These are phyloP conservation scores for Prietella phreatophila DNA, from an alignment of 2,113 vertebrate species.

Conservation along the genomic window DNA sequence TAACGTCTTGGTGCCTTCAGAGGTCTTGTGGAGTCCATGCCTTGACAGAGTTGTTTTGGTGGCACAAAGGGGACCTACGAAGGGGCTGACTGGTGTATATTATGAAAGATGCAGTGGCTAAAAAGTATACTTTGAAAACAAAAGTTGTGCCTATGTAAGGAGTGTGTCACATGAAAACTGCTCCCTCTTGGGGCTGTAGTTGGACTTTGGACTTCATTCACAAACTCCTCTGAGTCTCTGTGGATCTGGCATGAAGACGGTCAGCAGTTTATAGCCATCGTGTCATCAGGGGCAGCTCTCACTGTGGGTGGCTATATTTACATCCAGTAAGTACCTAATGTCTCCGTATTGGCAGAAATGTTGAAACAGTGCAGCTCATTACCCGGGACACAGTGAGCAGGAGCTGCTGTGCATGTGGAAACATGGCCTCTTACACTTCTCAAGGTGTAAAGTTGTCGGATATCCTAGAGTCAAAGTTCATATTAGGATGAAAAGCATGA, in stretches of 20 bases:
- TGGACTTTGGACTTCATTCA: conserved; percentile 47
- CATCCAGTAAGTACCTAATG: conserved; percentile 58
- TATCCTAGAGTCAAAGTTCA: neutral
- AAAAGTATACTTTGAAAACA: neutral
- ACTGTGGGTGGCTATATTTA: conserved; percentile 73
- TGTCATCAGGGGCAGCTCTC: conserved; percentile 54
- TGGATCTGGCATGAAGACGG: conserved; percentile 45
- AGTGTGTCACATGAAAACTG: neutral
- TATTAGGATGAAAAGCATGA: neutral
- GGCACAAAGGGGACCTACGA: too few relatives aligned
- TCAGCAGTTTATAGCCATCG: conserved; percentile 51
- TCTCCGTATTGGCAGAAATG: conserved; percentile 60
- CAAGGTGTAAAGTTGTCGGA: neutral
- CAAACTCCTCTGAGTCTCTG: conserved; percentile 29
- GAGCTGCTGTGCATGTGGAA: conserved; percentile 1
- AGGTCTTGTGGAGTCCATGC: too few relatives aligned
- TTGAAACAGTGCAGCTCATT: neutral
- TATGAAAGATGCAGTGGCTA: neutral
- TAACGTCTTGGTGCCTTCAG: too few relatives aligned
- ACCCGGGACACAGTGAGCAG: neutral
- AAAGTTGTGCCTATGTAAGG: neutral
- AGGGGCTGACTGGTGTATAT: too few relatives aligned
- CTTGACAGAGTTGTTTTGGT: too few relatives aligned
- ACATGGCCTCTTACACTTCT: neutral
- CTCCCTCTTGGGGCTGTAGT: neutral